A percentile compares a stretch with the other conserved stretches of the same genome.
Conservation (phyloP, 2,888 invertebrate species). For the Cephus pulcher region DNA sequence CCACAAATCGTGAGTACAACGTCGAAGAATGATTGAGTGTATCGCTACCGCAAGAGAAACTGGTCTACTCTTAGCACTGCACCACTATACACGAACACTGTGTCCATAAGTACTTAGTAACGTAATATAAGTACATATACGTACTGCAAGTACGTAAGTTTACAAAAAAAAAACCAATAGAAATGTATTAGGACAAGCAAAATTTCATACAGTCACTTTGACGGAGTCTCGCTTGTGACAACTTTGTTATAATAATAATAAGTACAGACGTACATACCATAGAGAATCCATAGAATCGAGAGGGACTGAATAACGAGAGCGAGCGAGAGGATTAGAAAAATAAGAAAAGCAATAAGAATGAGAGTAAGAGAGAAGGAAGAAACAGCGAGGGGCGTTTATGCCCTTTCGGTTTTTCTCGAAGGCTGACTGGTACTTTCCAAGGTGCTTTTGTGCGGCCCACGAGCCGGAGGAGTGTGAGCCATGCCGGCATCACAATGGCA, state of each 20-base stretch:
- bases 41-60: neutral
- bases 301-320: no score
- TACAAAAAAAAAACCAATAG: neutral
- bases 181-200: neutral
- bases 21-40: slow-evolving; percentile 2
- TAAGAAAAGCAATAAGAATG: neutral
- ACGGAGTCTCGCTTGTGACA: neutral
- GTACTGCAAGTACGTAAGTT: neutral
- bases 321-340: neutral
- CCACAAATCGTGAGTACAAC: slow-evolving; percentile 1
- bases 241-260: neutral
- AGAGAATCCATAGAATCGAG: neutral
- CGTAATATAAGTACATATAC: neutral
- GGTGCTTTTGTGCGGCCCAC: slow-evolving; percentile 6
- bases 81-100: neutral
- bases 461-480: slow-evolving; percentile 25
- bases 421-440: slow-evolving; percentile 4
- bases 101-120: neutral
- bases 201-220: neutral
- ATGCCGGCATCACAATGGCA: slow-evolving; percentile 47
- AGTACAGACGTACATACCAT: neutral
- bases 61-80: neutral
- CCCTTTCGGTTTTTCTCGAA: slow-evolving; percentile 1
- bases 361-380: neutral
- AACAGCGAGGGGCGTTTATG: neutral